phyloP scores from a whole-genome alignment of 1,140 invertebrate species.

The Atopsyche davidsoni region DNA sequence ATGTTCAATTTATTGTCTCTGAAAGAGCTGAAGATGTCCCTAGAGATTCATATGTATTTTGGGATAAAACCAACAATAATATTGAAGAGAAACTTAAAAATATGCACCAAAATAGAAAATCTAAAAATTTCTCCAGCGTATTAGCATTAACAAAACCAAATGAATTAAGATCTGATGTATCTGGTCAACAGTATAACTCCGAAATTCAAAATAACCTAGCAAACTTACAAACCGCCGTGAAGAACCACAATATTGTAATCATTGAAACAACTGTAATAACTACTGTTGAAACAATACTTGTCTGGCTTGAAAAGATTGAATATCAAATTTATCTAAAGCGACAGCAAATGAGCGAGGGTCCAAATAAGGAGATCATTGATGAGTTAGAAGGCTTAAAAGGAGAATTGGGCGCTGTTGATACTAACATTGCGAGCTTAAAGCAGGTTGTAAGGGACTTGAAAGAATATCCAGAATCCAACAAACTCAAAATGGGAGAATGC shows the following conservation, averaged over 20 bases:
- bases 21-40: constrained; percentile 37
- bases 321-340: constrained; percentile 63
- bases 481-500: constrained; percentile 23
- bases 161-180: constrained; percentile 48
- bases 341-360: constrained; percentile 51
- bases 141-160: constrained; percentile 55
- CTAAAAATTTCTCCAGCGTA: constrained; percentile 50
- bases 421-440: constrained; percentile 35
- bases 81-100: constrained; percentile 52
- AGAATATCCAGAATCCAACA: constrained; percentile 29
- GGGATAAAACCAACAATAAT: constrained; percentile 43
- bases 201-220: constrained; percentile 54
- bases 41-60: constrained; percentile 40
- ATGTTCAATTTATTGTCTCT: constrained; percentile 34
- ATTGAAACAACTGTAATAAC: constrained; percentile 65
- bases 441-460: constrained; percentile 37
- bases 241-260: constrained; percentile 53
- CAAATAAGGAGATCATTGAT: constrained; percentile 42
- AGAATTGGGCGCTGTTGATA: constrained; percentile 35
- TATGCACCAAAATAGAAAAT: constrained; percentile 45
- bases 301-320: constrained; percentile 77
- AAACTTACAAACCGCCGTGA: constrained; percentile 56
- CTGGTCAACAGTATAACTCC: constrained; percentile 46
- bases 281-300: constrained; percentile 70
- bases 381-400: constrained; percentile 43